phyloP scores from a whole-genome alignment of 1,140 invertebrate genomes.

The Euwallacea similis region DNA sequence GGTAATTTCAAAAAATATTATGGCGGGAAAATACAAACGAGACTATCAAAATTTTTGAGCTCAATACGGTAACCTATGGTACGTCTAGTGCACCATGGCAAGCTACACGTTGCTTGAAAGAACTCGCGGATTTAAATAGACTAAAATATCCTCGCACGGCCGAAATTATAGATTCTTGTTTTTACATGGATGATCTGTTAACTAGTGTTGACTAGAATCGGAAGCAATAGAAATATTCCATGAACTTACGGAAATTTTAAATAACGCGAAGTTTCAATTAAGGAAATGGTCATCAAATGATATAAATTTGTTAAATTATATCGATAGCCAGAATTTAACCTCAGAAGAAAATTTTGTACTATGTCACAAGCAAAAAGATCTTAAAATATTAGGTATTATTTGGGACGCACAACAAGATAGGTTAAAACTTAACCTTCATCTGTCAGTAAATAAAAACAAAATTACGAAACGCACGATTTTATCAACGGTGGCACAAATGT shows the following conservation, averaged over 20 bases:
- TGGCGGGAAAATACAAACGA: constrained; percentile 45
- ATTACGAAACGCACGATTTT: constrained; percentile 38
- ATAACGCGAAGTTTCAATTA: constrained; percentile 19
- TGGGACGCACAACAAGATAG: constrained; percentile 15
- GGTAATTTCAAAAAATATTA: constrained; percentile 50
- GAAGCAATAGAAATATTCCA: constrained; percentile 23
- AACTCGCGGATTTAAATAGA: constrained; percentile 47
- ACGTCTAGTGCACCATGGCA: constrained; percentile 48
- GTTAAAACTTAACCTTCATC: constrained; percentile 1
- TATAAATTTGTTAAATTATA: constrained; percentile 15
- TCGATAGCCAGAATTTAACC: neutral
- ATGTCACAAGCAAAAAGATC: constrained; percentile 6
- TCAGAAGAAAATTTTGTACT: constrained; percentile 11
- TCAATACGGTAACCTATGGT: constrained; percentile 52
- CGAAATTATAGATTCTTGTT: constrained; percentile 46
- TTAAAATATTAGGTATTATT: constrained; percentile 22
- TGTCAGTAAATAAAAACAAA: neutral
- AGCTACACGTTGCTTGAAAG: constrained; percentile 45
- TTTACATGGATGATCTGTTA: constrained; percentile 57
- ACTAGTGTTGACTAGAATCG: constrained; percentile 9
- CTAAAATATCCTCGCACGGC: constrained; percentile 43
- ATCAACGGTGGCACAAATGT: constrained; percentile 43
- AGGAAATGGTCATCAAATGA: constrained; percentile 29
- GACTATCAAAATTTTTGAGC: constrained; percentile 41
- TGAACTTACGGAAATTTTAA: constrained; percentile 21